Evolutionary conservation across 2,797 vertebrate species (phyloP), one percentile per base, ranked within the genome.

Genomic region (Manis pentadactyla): DNA sequence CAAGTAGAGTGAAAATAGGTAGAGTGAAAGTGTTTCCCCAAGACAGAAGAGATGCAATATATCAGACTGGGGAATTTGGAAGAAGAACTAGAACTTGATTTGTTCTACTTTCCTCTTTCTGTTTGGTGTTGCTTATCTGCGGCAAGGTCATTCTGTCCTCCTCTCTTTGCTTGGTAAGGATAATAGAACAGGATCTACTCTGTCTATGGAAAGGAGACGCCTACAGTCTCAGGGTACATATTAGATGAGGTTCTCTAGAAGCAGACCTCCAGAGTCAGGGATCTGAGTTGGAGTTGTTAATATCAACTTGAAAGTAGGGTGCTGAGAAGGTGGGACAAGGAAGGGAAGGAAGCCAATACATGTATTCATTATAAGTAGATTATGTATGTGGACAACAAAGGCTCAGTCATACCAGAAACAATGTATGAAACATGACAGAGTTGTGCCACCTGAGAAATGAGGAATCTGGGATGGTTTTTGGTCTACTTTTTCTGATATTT

Each of bases 121-220:
- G 37, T 82, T 82, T 42, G 39, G 4, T 64, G 42, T 11, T 51
- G 31, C 57, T 49, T 64, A 7, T 29, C 71, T 21, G 86, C n/a
- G 53, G 15, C 15, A 75, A 46, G 23, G 23, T 51, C 15, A 12
- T 51, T 29, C 61, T 12, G 31, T 31, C n/a, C 71, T 51, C 31
- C 31, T 19, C 8, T 17, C 27, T 29, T 18, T 19, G 4, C 2
- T 25, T 5, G 4, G 4, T 21, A 21, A 21, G 9, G 5, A 37
- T 19, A 2, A 21, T 9, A 25, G 46, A 39, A 5, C 23, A 34
- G 55, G n/a, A 53, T 4, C 7, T 5, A 21, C 18, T 49, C 37
- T 42, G 63, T 17, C 31, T 49, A 23, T 87, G 5, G 0, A 59
- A 46, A 87, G n/a, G 34, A 34, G 25, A 53, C 34, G 39, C 27